phyloP scores from a whole-genome alignment of 2,888 invertebrate genomes.

The Matsumyia berberina region DNA sequence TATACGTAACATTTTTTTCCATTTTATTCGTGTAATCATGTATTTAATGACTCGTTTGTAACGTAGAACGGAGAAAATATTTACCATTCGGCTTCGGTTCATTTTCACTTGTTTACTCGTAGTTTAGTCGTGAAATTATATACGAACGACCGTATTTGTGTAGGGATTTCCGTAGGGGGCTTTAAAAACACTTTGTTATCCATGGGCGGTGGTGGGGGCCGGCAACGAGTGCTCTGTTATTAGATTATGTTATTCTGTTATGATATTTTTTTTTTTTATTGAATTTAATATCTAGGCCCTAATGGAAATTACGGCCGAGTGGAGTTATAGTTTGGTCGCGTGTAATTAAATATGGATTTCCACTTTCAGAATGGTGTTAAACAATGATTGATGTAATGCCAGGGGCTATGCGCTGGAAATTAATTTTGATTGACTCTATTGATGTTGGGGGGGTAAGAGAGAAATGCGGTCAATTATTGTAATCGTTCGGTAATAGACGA shows the following conservation, averaged over 20 bases:
- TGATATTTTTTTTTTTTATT: slow-evolving; percentile 12
- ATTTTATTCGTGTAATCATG: background rate
- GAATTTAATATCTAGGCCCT: slow-evolving; percentile 12
- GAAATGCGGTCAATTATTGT: background rate
- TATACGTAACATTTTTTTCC: slow-evolving; percentile 20
- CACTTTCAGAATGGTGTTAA: slow-evolving; percentile 20
- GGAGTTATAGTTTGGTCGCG: background rate
- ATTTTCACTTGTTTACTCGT: slow-evolving; percentile 40
- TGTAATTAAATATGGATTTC: slow-evolving; percentile 17
- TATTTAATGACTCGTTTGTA: slow-evolving; percentile 39
- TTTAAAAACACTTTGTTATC: slow-evolving; percentile 41
- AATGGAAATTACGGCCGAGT: slow-evolving; percentile 1
- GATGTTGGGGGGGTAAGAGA: background rate
- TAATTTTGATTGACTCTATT: slow-evolving; percentile 21
- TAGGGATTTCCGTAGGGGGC: slow-evolving; percentile 26
- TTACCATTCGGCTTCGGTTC: slow-evolving; percentile 23
- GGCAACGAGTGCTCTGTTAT: slow-evolving; percentile 1
- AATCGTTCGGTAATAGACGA: background rate
- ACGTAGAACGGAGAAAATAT: slow-evolving; percentile 39
- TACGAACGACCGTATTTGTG: slow-evolving; percentile 22
- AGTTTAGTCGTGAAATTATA: slow-evolving; percentile 28
- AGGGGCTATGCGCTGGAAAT: background rate
- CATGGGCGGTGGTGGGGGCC: background rate
- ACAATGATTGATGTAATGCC: slow-evolving; percentile 28
- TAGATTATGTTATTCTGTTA: slow-evolving; percentile 18